These are phyloP conservation scores for Dendrocincla tyrannina DNA, from an alignment of 2,797 vertebrate species.

Conservation along the genomic window DNA sequence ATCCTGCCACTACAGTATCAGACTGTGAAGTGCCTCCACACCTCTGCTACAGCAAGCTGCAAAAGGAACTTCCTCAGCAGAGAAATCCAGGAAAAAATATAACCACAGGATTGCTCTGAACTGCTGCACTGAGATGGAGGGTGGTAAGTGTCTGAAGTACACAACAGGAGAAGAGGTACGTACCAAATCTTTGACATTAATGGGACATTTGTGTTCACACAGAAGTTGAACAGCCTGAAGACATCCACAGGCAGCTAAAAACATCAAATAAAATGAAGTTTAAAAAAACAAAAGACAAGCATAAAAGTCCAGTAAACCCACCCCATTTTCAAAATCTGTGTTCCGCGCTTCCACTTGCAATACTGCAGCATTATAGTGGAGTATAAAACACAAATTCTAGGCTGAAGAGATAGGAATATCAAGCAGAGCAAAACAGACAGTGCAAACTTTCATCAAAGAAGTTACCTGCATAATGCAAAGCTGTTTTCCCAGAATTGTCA, in stretches of 20 bases:
- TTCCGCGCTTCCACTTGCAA: not conserved
- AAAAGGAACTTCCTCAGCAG: not conserved
- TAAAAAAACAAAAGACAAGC: not conserved
- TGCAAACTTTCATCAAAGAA: not conserved
- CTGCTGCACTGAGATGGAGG: not conserved
- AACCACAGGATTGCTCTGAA: not conserved
- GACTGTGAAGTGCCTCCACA: not conserved
- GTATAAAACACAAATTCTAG: not conserved
- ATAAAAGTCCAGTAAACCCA: not conserved
- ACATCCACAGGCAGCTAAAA: constrained; percentile 84
- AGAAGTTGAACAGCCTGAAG: constrained; percentile 85
- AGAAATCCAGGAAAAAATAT: not conserved
- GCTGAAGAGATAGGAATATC: not conserved
- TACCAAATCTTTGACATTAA: constrained; percentile 90
- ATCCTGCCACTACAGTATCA: not conserved
- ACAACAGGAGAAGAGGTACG: constrained; percentile 57
- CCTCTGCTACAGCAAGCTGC: not conserved
- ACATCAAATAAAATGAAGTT: not conserved
- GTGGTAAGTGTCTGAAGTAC: not conserved
- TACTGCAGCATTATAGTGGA: not conserved
- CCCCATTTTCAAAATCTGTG: not conserved
- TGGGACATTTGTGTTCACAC: constrained; percentile 86
- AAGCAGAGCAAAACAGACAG: not conserved
- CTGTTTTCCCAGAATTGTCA: constrained; percentile 86
- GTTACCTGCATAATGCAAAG: constrained; percentile 92